Evolutionary conservation across 2,113 vertebrate species (phyloP), one percentile per base, ranked within the genome.

Genomic region (Etia nguti): DNA sequence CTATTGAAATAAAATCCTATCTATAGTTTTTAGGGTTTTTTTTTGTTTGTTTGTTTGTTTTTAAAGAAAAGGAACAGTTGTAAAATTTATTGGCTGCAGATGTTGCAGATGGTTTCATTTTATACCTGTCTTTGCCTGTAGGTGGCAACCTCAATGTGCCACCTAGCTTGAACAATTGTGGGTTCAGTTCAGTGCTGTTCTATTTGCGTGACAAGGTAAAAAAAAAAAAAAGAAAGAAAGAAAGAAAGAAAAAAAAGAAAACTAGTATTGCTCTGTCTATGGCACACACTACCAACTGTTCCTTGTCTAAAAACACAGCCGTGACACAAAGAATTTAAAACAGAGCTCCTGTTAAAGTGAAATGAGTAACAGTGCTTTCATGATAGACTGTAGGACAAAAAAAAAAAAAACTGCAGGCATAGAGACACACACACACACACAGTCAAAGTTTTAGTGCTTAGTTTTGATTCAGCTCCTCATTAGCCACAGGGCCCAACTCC

Each of bases 381-480:
- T 84, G 83, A 80, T 57, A 86, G 84, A 89, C 86, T 84, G 81
- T 68, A 62, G 83, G 7, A 62, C 29, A 34, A 20, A 43, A 79
- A 81, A 93, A n/a, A n/a, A 36, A 34, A 79, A 83, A 59, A 43
- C 68, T 16, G 36, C 82, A 65, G 46, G 54, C n/a, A 60, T 59
- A 68, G 59, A 80, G 18, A 84, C 65, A 88, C 94, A 96, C 94
- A 95, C 95, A 90, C 87, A 92, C 26, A 22, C 84, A 88, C 91
- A 94, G 87, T 86, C 91, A 95, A 96, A 96, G 94, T 98, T 97
- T 96, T 97, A 97, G 97, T 98, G 97, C 97, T 97, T 98, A 98
- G 97, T 98, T 98, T 98, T 98, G 97, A 97, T 98, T 98, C 97
- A 97, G 96, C 98, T 98, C 97, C 97, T 95, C 96, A 97, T 97